Base-by-base conservation (phyloP, 2,888 invertebrate genomes). In the Smittia aterrima region DNA sequence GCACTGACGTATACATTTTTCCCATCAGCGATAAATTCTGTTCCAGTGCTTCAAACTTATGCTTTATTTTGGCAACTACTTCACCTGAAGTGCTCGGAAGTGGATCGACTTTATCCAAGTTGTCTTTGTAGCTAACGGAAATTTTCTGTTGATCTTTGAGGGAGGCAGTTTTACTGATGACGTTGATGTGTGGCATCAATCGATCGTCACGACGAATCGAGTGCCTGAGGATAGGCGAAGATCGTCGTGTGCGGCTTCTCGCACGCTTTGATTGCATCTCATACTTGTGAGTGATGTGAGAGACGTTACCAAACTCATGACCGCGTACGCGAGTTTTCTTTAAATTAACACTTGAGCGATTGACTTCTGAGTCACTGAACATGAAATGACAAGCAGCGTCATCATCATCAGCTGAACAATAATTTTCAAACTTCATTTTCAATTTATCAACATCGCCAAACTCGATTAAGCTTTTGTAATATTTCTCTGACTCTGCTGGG, bases 131-230 rank as follows among this genome's bases (percentile, higher is more conserved):
- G 75, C 40, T 77, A 81, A 79, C 7, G 83, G 82, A 77, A 85
- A 85, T 79, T 85, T 84, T 38, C 78, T 74, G 74, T 3, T 24
- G 47, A 27, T 74, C 66, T 74, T 87, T 83, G 38, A 92, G 82
- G 0, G 88, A 86, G 0, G 93, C 93, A 74, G 92, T 87, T 83
- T 94, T 93, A 78, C 93, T 93, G 78, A 94, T 95, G n/a, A 94
- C 89, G 78, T 94, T 93, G 77, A 94, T 93, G 79, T 92, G 93
- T 0, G 94, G 93, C 93, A 94, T 93, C 76, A 89, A 89, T 13
- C 92, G 86, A 79, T 92, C 90, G 74, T 88, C 88, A 0, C 87
- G 84, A 40, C 88, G 85, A 38, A 91, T 83, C 0, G 89, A 88
- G 40, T 87, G 83, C 47, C 87, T 84, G 7, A 87, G 88, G 68